These are phyloP conservation scores for Notodonta ziczac DNA, from an alignment of 2,888 invertebrate genomes.

Conservation along the genomic window DNA sequence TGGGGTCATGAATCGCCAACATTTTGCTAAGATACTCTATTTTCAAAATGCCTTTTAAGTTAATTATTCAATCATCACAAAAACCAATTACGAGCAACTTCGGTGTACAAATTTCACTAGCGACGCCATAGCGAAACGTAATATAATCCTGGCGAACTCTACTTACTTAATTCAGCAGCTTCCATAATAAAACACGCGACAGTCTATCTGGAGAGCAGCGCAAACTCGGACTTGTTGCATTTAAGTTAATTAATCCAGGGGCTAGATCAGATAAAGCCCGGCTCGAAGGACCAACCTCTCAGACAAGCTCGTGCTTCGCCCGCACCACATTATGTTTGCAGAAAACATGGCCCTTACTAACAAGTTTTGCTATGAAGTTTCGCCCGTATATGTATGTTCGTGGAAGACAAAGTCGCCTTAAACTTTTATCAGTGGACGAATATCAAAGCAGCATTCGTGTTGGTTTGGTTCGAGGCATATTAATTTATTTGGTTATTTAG, in stretches of 20 bases:
- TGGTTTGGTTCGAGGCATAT: neutral
- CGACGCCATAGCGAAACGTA: constrained; percentile 42
- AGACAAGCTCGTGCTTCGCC: constrained; percentile 34
- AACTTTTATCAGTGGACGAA: constrained; percentile 7
- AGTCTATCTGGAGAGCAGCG: constrained; percentile 74
- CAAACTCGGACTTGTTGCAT: constrained; percentile 83
- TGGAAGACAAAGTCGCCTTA: constrained; percentile 7
- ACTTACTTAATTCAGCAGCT: constrained; percentile 75
- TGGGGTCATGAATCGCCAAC: constrained; percentile 6
- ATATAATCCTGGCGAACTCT: constrained; percentile 52
- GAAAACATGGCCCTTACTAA: constrained; percentile 34
- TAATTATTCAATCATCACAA: constrained; percentile 22
- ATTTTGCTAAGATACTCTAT: constrained; percentile 1
- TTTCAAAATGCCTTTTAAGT: neutral
- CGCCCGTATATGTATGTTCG: constrained; percentile 21
- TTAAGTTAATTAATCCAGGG: constrained; percentile 81
- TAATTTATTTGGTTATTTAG: neutral
- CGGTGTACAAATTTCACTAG: constrained; percentile 34
- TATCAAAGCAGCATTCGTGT: constrained; percentile 5
- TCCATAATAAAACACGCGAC: constrained; percentile 77
- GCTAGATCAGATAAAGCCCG: constrained; percentile 75
- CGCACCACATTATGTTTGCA: constrained; percentile 41
- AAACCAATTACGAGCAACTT: constrained; percentile 41
- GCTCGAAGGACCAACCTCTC: constrained; percentile 58
- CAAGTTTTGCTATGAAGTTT: constrained; percentile 32